Evolutionary conservation across 2,113 vertebrate genomes (phyloP), one percentile per base, ranked within the genome.

Genomic region (Corydoras sp.): DNA sequence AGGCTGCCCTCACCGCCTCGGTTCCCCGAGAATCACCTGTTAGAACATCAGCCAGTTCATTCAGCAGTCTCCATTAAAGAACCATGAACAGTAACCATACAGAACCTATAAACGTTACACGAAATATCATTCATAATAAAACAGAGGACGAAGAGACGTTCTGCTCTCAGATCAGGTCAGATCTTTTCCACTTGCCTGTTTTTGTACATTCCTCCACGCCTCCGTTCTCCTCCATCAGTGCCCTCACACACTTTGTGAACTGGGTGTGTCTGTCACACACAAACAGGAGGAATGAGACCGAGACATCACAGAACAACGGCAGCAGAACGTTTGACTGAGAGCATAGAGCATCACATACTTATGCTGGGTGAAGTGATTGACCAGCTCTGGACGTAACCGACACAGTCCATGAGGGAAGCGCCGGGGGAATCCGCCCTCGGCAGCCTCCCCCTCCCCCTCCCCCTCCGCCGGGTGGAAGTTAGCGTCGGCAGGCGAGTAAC

Each of bases 311-410:
- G 43, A 3, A 61, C 30, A 48, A 67, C 9, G 12, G 14, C 3
- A 48, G 43, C 10, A 62, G 1, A 69, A n/a, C 35, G 11, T 8
- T 48, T 2, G 5, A 51, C 53, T 53, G 51, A 10, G 24, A 29
- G 6, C 4, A 9, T 2, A 53, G 4, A 53, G 30, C 2, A 30
- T 3, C n/a, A 10, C 30, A 31, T 2, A 93, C 92, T 92, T 93
- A 83, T 90, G 81, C 60, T 91, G 86, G 49, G 85, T 77, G 72
- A 92, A 93, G 13, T 81, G 83, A 62, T 86, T 86, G 18, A 89
- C 49, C 54, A 93, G 81, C 76, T 93, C 91, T 59, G 86, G 88
- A 14, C 86, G 86, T 72, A 93, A 83, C 50, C 88, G 84, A 56
- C 90, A 92, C 24, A 92, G 84, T 10, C 73, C 51, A 14, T 92